phyloP scores from a whole-genome alignment of 2,888 invertebrate species.

The Ellobium chinense region DNA sequence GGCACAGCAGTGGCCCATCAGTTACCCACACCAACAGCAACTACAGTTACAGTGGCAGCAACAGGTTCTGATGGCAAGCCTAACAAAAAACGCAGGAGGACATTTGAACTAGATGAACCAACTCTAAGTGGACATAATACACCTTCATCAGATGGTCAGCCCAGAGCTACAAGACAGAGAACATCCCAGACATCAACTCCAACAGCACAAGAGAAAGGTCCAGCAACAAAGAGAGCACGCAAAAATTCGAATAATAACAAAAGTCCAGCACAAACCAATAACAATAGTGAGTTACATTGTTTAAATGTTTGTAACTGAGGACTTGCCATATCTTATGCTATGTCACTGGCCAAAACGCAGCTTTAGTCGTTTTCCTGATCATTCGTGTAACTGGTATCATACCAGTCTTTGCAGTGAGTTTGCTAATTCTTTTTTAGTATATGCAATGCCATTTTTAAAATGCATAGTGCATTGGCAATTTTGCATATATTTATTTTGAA shows the following conservation, averaged over 20 bases:
- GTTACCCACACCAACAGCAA: background rate
- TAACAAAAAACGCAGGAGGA: conserved; percentile 55
- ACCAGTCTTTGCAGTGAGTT: no score
- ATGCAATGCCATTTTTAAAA: no score
- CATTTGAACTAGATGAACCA: conserved; percentile 58
- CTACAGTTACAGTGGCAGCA: background rate
- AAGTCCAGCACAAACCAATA: background rate
- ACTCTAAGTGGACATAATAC: conserved; percentile 50
- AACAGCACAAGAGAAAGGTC: background rate
- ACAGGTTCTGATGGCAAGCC: background rate
- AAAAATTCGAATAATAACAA: conserved; percentile 32
- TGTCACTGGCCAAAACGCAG: no score
- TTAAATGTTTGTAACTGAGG: no score
- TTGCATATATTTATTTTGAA: no score
- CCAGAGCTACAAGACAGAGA: conserved; percentile 2
- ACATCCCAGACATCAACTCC: conserved; percentile 9
- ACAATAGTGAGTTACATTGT: no score
- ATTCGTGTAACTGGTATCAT: no score
- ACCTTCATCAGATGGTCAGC: conserved; percentile 44
- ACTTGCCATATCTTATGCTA: no score
- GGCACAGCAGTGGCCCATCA: background rate
- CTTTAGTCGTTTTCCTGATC: no score
- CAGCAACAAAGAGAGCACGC: conserved; percentile 14
- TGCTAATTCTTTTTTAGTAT: no score
- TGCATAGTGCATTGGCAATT: no score